phyloP scores from a whole-genome alignment of 2,113 vertebrate genomes.

The Stictonetta naevosa region DNA sequence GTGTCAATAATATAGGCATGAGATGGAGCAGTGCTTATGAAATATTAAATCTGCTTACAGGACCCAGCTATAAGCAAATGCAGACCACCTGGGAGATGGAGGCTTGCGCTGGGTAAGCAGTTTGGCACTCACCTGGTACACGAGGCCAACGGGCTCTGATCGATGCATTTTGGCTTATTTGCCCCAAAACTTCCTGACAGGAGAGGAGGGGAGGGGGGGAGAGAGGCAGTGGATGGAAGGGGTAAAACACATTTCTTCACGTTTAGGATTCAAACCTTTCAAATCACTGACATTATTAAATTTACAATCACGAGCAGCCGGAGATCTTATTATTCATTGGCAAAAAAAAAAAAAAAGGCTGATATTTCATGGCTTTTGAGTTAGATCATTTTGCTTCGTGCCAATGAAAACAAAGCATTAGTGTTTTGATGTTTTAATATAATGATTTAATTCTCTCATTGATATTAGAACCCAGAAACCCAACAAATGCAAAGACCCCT shows the following conservation, averaged over 20 bases:
- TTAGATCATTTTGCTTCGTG: constrained; percentile 81
- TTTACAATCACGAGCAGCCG: constrained; percentile 80
- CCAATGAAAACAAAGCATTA: constrained; percentile 85
- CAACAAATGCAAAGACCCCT: constrained; percentile 75
- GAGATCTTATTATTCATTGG: constrained; percentile 81
- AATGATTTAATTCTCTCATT: constrained; percentile 85
- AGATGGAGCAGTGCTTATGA: constrained; percentile 90
- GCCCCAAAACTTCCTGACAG: constrained; percentile 68
- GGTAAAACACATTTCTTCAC: constrained; percentile 71
- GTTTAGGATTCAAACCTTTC: constrained; percentile 73
- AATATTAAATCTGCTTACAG: constrained; percentile 94
- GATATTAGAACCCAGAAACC: constrained; percentile 79
- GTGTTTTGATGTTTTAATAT: constrained; percentile 81
- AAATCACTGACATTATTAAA: constrained; percentile 80
- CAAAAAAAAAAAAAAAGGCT: constrained; percentile 47
- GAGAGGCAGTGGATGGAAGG: not conserved
- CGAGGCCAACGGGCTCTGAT: constrained; percentile 46
- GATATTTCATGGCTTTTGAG: constrained; percentile 81
- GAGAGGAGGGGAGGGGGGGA: not conserved
- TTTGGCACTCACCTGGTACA: constrained; percentile 71
- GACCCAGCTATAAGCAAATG: constrained; percentile 83
- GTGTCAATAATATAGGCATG: constrained; percentile 95
- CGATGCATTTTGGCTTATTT: constrained; percentile 51
- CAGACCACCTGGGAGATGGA: constrained; percentile 93
- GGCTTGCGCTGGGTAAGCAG: constrained; percentile 74